Percentiles rank a stretch among this genome's conserved stretches.
phyloP scores from a whole-genome alignment of 2,797 vertebrate species.

The Spea hammondii region DNA sequence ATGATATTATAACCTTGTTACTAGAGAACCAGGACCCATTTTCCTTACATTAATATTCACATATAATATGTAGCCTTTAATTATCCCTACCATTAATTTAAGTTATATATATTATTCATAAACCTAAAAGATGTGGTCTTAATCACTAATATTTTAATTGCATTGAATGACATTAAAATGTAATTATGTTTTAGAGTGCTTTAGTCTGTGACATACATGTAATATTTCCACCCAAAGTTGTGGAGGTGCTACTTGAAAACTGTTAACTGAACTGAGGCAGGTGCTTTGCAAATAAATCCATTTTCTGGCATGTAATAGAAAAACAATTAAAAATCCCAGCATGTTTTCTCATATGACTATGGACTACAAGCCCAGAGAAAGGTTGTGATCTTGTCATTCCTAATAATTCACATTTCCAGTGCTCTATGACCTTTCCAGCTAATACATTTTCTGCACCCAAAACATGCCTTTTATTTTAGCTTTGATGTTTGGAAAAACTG shows the following conservation, averaged over 20 bases:
- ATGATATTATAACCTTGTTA: too few relatives aligned
- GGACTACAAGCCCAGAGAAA: constrained; percentile 2
- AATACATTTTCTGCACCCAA: constrained; percentile 18
- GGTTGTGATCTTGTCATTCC: constrained; percentile 38
- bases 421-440: constrained; percentile 6
- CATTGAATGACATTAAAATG: too few relatives aligned
- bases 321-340: constrained; percentile 40
- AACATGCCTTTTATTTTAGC: neutral
- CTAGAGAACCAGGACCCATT: too few relatives aligned
- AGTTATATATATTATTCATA: too few relatives aligned
- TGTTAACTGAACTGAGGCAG: neutral
- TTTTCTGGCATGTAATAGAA: constrained; percentile 12
- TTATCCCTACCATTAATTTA: too few relatives aligned
- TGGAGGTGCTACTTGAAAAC: neutral
- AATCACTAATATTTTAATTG: too few relatives aligned
- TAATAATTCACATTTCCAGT: constrained; percentile 27
- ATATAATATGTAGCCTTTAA: too few relatives aligned
- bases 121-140: too few relatives aligned
- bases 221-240: too few relatives aligned
- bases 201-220: too few relatives aligned
- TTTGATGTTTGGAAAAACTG: constrained; percentile 18
- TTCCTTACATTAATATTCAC: too few relatives aligned
- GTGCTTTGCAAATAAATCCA: constrained; percentile 21
- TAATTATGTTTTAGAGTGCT: too few relatives aligned
- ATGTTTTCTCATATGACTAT: constrained; percentile 14